Percentiles rank a stretch among this genome's conserved stretches.
phyloP scores from a whole-genome alignment of 2,113 vertebrate genomes.

The Noturus placidus region DNA sequence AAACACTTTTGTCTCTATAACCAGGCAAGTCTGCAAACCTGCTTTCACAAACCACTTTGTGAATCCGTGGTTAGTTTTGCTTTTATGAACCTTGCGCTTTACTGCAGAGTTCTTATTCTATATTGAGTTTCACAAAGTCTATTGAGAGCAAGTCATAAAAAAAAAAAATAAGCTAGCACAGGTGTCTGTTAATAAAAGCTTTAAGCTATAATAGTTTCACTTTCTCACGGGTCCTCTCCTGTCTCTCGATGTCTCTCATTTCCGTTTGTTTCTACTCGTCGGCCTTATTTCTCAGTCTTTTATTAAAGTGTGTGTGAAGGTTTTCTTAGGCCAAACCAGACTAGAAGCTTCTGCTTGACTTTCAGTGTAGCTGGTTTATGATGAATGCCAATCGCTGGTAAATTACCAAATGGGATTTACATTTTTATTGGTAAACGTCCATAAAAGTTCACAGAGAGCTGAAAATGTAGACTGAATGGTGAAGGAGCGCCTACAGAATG shows the following conservation, averaged over 20 bases:
- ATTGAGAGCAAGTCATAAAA: constrained; percentile 14
- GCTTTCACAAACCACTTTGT: not conserved
- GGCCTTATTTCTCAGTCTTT: not conserved
- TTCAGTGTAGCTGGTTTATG: not conserved
- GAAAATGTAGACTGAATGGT: not conserved
- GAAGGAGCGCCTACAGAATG: not conserved
- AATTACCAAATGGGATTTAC: not conserved
- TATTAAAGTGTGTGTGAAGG: not conserved
- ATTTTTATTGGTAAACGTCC: not conserved
- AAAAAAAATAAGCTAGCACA: not conserved
- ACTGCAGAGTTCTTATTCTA: not conserved
- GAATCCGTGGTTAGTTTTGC: constrained; percentile 9
- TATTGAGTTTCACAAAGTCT: constrained; percentile 12
- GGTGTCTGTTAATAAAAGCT: constrained; percentile 25
- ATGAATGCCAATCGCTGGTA: not conserved
- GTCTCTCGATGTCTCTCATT: not conserved
- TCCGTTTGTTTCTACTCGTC: not conserved
- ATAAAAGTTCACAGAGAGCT: not conserved
- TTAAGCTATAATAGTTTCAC: not conserved
- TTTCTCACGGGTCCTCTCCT: constrained; percentile 22
- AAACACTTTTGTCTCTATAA: constrained; percentile 29
- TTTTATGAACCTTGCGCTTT: constrained; percentile 16
- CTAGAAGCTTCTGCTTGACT: not conserved
- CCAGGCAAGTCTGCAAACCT: not conserved
- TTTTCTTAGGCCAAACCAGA: not conserved